Base-by-base conservation (phyloP, 2,888 invertebrate species). In the Drosophila atripex region DNA sequence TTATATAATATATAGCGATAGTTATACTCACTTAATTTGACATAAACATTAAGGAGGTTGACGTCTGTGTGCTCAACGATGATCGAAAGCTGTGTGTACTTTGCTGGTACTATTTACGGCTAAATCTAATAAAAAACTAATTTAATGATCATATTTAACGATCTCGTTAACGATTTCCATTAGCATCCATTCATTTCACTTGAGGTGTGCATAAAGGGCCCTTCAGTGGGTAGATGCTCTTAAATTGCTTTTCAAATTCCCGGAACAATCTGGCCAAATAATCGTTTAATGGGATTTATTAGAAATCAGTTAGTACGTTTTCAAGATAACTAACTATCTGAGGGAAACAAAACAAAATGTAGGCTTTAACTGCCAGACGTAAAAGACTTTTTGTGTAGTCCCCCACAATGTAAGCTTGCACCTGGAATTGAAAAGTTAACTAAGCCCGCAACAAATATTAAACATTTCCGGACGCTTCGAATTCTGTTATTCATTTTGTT, bases 1-100 rank as follows among this genome's bases (percentile, higher is more conserved):
- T 71, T 77, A 71, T 82, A 73, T 75, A 73, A 71, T 71, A 75
- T 83, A 14, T 41, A 41, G 18, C 23, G 38, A 53, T 65, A 64
- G 64, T 64, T 64, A 65, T 65, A 64, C 65, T 51, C 35, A 65
- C 63, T 63, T 65, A 63, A 52, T 64, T 46, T 63, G 52, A 46
- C 53, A 53, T 46, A 46, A 64, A 46, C 53, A 46, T 65, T 53
- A 65, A 52, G 38, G 16, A 65, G 38, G 30, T 23, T 53, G 64
- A 53, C 64, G 63, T 64, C 32, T 45, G 9, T 21, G 14, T 11
- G 25, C 57, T 53, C 23, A 21, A 12, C 14, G 63, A 11, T 35
- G 12, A 23, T 28, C 45, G 18, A 28, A 18, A 39, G 56, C 38
- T 12, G 2, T 28, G 6, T 43, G 35, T 28, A 25, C 59, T 16